Conservation (phyloP, 2,797 vertebrate species). For the Pseudochirops corinnae region DNA sequence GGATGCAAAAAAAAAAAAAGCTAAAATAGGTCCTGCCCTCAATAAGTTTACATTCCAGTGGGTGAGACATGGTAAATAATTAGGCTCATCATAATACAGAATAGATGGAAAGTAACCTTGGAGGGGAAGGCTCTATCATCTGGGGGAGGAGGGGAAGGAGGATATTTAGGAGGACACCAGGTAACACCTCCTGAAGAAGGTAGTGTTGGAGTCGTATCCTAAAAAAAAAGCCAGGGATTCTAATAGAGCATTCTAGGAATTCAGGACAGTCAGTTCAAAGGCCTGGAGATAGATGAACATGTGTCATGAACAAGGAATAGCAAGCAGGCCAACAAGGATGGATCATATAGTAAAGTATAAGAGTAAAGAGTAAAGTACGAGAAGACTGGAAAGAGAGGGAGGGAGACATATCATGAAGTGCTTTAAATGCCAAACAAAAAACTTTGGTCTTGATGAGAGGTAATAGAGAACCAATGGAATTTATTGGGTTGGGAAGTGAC, state of each 20-base stretch:
- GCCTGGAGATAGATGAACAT: background rate
- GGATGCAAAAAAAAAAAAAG: background rate
- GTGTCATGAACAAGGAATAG: background rate
- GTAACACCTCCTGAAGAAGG: background rate
- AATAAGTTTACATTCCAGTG: background rate
- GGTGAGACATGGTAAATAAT: background rate
- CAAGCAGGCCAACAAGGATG: background rate
- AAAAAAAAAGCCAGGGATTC: background rate
- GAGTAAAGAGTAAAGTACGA: background rate
- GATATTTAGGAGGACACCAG: background rate
- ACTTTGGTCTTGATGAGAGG: background rate
- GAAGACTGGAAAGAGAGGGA: background rate
- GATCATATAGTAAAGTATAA: background rate
- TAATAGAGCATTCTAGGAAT: background rate
- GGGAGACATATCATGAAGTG: background rate
- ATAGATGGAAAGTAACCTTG: background rate
- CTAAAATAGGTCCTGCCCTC: background rate
- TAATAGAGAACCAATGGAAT: background rate
- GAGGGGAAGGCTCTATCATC: background rate
- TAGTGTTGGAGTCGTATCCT: background rate
- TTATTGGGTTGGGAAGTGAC: background rate
- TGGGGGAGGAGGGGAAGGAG: fast-evolving
- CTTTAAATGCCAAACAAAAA: background rate
- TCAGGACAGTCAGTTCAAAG: background rate
- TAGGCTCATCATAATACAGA: background rate